Evolutionary conservation across 2,797 vertebrate species (phyloP).

Genomic region (Enteromius paludinosus): DNA sequence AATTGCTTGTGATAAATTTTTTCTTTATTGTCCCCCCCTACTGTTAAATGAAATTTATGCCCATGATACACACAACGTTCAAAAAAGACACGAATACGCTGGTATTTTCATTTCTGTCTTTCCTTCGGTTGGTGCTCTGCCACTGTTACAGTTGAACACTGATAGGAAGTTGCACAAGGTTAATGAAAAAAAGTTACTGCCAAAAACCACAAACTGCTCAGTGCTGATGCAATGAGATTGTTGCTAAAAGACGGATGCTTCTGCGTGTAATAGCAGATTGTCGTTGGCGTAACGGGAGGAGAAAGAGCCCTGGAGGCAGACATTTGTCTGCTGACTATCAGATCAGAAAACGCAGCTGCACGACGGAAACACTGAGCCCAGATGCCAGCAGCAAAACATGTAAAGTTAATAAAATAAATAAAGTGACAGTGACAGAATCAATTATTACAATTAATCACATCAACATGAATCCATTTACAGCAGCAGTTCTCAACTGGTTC

Average conservation of each 20-base stretch:
- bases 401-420: not conserved
- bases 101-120: not conserved
- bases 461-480: not conserved
- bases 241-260: conserved; percentile 59
- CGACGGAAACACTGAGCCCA: not conserved
- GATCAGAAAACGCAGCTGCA: not conserved
- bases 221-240: conserved; percentile 71
- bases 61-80: not conserved
- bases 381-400: not conserved
- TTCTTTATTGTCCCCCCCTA: too few species aligned
- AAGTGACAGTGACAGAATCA: conserved; percentile 1
- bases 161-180: conserved; percentile 77
- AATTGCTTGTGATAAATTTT: too few species aligned
- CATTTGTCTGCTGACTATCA: conserved; percentile 16
- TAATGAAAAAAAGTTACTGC: conserved; percentile 69
- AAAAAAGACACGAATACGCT: not conserved
- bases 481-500: not conserved
- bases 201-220: conserved; percentile 75
- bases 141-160: conserved; percentile 63
- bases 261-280: conserved; percentile 35
- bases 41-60: not conserved
- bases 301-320: conserved; percentile 2
- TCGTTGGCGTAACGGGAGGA: conserved; percentile 3
- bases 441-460: not conserved
- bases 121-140: not conserved